A percentile compares a stretch with the other conserved stretches of the same genome.
Conservation (phyloP, 2,888 invertebrate species). For the Ypsolopha scabrella region DNA sequence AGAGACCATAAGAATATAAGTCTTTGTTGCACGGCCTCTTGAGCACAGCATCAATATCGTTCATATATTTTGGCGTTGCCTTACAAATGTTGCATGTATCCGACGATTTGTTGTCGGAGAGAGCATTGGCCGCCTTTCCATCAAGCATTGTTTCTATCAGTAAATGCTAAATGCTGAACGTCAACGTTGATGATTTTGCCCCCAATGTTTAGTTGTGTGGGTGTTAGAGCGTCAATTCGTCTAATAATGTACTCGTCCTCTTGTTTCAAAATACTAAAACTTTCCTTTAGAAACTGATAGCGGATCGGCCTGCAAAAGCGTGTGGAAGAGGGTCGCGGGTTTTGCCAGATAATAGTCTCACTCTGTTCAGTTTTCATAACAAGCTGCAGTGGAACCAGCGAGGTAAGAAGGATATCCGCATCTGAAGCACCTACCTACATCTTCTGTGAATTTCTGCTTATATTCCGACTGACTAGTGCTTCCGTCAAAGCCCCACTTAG, state of each 20-base stretch:
- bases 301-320: background rate
- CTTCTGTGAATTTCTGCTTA: background rate
- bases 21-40: background rate
- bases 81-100: background rate
- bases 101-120: background rate
- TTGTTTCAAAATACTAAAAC: background rate
- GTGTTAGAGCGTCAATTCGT: background rate
- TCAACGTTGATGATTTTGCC: background rate
- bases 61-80: background rate
- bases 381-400: background rate
- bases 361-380: background rate
- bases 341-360: too few relatives aligned
- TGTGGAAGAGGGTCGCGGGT: background rate
- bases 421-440: background rate
- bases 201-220: background rate
- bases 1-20: background rate
- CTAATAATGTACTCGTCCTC: background rate
- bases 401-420: background rate
- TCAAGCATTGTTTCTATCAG: background rate
- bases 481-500: background rate
- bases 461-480: background rate
- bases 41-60: background rate
- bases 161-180: too few relatives aligned
- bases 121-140: background rate
- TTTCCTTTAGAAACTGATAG: background rate